Base-by-base conservation (phyloP, 2,113 vertebrate genomes). In the Takifugu bimaculatus region DNA sequence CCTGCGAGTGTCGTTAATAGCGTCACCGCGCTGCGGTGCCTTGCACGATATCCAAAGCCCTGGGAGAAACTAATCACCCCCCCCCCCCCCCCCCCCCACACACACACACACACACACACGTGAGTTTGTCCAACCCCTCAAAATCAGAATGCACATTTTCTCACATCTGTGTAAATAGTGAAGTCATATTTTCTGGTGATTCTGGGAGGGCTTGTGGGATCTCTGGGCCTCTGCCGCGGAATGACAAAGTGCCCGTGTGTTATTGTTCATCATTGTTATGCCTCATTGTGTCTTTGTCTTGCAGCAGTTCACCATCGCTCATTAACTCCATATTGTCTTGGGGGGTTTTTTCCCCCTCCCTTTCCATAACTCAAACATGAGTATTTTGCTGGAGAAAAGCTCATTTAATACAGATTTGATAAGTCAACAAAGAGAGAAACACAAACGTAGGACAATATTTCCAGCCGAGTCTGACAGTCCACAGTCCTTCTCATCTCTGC, bases 361-460 rank as follows among this genome's bases (percentile, higher is more conserved):
- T 15, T 12, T 43, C 58, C 60, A 20, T 59, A 68, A 26, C 51
- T 66, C 55, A 55, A 54, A 70, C 50, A 44, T 25, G 11, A 55
- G 32, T 39, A 47, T 67, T 69, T 74, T 58, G 28, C 54, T 26
- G 14, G 51, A 65, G 50, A 50, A 47, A 62, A 67, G 55, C 53
- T 79, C 50, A 65, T 76, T 65, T 63, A 57, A 77, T 80, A 73
- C 64, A 20, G 10, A 58, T 65, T 65, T 65, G 47, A 80, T 50
- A 50, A 68, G 57, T 9, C 45, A 75, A 57, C 45, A 65, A 50
- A 63, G 54, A 39, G 11, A 59, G 45, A 42, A 42, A 54, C 47
- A 49, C 49, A 65, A 27, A 48, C 4, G 43, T 26, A 28, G 26
- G 39, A 43, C 60, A 58, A 45, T 28, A 43, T 75, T 73, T 65